Evolutionary conservation across 2,797 vertebrate species (phyloP).

Genomic region (Denticeps clupeoides): DNA sequence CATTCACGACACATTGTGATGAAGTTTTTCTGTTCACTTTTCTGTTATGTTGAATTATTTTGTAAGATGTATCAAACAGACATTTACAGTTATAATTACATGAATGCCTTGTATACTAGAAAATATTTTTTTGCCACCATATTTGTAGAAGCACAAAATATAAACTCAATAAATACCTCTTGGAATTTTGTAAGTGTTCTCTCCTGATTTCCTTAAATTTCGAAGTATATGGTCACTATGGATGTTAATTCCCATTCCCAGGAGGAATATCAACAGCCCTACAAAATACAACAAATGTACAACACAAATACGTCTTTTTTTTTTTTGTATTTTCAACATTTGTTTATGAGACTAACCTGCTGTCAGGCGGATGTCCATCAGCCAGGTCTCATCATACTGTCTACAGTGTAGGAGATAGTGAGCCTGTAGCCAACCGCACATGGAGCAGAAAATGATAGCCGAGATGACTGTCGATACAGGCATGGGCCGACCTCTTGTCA

Average conservation of each 20-base stretch:
- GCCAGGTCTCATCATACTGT: slow-evolving; percentile 55
- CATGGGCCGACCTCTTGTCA: slow-evolving; percentile 65
- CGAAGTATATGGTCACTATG: slow-evolving; percentile 78
- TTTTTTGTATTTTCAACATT: background rate
- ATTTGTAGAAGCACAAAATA: too few relatives aligned
- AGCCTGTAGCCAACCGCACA: slow-evolving; percentile 78
- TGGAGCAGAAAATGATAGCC: slow-evolving; percentile 64
- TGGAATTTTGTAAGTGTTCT: slow-evolving; percentile 75
- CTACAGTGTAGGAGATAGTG: slow-evolving; percentile 75
- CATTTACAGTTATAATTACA: too few relatives aligned
- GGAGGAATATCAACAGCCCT: slow-evolving; percentile 69
- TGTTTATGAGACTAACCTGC: slow-evolving; percentile 45
- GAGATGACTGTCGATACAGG: slow-evolving; percentile 51
- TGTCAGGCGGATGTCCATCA: slow-evolving; percentile 48
- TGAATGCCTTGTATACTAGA: too few relatives aligned
- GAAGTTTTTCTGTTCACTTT: too few relatives aligned
- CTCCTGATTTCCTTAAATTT: slow-evolving; percentile 71
- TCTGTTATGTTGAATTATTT: too few relatives aligned
- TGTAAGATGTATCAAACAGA: too few relatives aligned
- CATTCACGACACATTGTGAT: background rate
- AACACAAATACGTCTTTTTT: background rate
- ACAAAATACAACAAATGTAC: slow-evolving; percentile 8
- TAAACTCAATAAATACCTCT: slow-evolving; percentile 55
- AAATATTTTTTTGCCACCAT: too few relatives aligned
- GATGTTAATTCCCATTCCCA: slow-evolving; percentile 82